These are phyloP conservation scores for Vimba vimba DNA, from an alignment of 2,113 vertebrate species.

Conservation along the genomic window DNA sequence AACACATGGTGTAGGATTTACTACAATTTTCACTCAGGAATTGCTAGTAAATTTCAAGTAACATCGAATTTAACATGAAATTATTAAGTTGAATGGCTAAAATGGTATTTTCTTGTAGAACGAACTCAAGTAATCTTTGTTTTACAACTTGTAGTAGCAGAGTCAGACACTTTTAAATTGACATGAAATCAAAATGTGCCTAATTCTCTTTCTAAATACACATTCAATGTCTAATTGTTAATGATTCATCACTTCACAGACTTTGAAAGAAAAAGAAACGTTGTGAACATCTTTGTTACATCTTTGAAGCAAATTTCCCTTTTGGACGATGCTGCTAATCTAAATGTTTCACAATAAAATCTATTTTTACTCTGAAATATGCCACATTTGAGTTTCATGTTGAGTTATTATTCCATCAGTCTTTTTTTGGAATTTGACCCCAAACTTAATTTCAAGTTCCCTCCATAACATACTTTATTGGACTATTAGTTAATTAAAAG, in stretches of 20 bases:
- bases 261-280: background rate
- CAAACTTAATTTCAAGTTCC: background rate
- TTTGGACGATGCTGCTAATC: background rate
- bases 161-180: background rate
- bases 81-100: background rate
- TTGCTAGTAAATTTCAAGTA: background rate
- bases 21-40: background rate
- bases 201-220: background rate
- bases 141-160: background rate
- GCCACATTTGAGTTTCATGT: background rate
- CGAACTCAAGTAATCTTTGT: too few species aligned
- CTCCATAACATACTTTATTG: slow-evolving; percentile 24
- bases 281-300: background rate
- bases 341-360: background rate
- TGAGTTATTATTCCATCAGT: background rate
- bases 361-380: background rate
- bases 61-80: background rate
- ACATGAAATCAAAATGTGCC: background rate
- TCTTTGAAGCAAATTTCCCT: background rate
- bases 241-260: background rate
- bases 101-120: background rate
- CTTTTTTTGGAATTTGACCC: background rate
- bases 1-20: too few species aligned
- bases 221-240: background rate
- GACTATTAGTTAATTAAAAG: slow-evolving; percentile 56